Evolutionary conservation across 2,888 invertebrate genomes (phyloP).

Genomic region (Scaptomyza polygonia): DNA sequence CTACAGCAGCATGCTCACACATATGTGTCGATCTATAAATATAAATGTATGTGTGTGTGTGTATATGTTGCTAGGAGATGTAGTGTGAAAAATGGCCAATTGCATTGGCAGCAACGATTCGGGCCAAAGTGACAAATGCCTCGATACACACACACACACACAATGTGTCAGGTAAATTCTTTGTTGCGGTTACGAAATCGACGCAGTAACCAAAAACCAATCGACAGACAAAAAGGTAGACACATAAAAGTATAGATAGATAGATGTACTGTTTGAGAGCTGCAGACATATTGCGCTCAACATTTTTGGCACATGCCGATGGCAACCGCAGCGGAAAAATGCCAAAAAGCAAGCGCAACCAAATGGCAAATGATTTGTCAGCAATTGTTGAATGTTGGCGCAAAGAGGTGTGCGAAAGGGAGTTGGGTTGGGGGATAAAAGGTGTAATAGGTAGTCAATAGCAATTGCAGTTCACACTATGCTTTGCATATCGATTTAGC

Average conservation of each 20-base stretch:
- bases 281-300: conserved; percentile 65
- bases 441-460: conserved; percentile 21
- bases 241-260: conserved; percentile 8
- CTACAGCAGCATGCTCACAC: conserved; percentile 56
- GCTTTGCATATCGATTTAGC: conserved; percentile 59
- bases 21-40: not conserved
- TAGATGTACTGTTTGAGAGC: conserved; percentile 29
- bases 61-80: conserved; percentile 16
- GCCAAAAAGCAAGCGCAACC: conserved; percentile 61
- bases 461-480: conserved; percentile 47
- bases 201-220: conserved; percentile 40
- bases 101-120: conserved; percentile 67
- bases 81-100: conserved; percentile 76
- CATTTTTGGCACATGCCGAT: conserved; percentile 74
- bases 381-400: conserved; percentile 69
- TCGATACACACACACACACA: conserved; percentile 78
- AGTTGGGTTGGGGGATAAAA: not conserved
- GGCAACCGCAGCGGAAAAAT: conserved; percentile 75
- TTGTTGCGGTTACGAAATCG: conserved; percentile 73
- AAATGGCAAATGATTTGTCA: conserved; percentile 79
- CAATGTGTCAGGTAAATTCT: conserved; percentile 74
- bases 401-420: not conserved
- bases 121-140: conserved; percentile 74
- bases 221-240: conserved; percentile 26
- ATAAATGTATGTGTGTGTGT: not conserved